Conservation (phyloP, 2,113 vertebrate species). For the Butorides virescens region DNA sequence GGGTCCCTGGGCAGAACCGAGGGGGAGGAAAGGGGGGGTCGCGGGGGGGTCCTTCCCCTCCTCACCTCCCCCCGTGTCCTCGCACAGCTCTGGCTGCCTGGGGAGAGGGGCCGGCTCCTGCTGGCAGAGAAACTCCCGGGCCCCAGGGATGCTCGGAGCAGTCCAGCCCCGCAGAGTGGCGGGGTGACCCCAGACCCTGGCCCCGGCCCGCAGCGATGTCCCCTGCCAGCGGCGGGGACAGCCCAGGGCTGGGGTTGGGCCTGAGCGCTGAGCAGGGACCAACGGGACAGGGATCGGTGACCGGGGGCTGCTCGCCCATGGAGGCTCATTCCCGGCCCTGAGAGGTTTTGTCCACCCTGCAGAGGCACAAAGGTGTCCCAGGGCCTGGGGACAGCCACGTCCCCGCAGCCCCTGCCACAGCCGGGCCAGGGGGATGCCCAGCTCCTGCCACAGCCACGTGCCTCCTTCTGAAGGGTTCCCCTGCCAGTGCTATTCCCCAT, state of each 20-base stretch:
- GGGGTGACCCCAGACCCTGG: neutral
- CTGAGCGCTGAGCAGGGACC: neutral
- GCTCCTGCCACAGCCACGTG: neutral
- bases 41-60: neutral
- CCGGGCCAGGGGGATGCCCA: neutral
- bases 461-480: neutral
- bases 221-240: neutral
- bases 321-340: neutral
- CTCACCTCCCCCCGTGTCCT: neutral
- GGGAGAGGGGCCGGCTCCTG: neutral
- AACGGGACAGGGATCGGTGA: rapidly evolving
- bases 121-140: neutral
- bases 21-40: neutral
- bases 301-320: neutral
- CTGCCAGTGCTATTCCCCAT: neutral
- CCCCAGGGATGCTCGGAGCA: neutral
- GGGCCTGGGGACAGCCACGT: neutral
- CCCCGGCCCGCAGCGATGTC: neutral
- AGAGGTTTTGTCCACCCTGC: neutral
- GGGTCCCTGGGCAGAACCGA: neutral
- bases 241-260: neutral
- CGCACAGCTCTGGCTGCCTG: rapidly evolving
- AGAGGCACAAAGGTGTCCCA: neutral
- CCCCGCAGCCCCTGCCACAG: neutral
- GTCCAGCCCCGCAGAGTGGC: neutral